Conservation (phyloP, 2,113 vertebrate genomes). For the Cinclus cinclus region DNA sequence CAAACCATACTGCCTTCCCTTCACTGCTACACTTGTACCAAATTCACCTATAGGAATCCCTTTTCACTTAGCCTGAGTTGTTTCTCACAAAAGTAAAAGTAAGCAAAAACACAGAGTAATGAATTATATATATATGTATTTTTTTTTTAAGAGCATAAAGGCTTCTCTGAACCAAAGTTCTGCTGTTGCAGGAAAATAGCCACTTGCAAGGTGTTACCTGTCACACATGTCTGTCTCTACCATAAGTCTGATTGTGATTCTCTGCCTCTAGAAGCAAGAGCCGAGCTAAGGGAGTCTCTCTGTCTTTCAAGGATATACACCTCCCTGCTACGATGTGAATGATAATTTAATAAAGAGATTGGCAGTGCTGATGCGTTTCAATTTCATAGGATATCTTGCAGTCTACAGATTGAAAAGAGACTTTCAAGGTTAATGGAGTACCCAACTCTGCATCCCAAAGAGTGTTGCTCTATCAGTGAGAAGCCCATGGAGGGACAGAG, state of each 20-base stretch:
- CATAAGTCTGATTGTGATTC: accelerated
- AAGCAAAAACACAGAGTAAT: not conserved
- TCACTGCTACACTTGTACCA: not conserved
- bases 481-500: not conserved
- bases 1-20: not conserved
- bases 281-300: not conserved
- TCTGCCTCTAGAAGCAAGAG: not conserved
- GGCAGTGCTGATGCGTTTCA: not conserved
- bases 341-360: not conserved
- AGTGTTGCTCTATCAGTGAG: not conserved
- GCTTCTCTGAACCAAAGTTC: not conserved
- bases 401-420: not conserved
- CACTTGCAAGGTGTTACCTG: not conserved
- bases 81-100: not conserved
- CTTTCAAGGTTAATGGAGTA: not conserved
- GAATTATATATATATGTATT: not conserved
- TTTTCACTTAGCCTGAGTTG: not conserved
- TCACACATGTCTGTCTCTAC: accelerated
- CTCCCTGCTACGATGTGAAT: accelerated
- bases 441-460: not conserved
- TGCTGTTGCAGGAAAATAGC: not conserved
- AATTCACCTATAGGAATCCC: not conserved
- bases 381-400: not conserved
- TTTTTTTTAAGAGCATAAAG: not conserved
- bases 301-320: not conserved